A percentile compares a stretch with the other conserved stretches of the same genome.
phyloP scores from a whole-genome alignment of 1,140 invertebrate species.

The Eubasilissa regina region DNA sequence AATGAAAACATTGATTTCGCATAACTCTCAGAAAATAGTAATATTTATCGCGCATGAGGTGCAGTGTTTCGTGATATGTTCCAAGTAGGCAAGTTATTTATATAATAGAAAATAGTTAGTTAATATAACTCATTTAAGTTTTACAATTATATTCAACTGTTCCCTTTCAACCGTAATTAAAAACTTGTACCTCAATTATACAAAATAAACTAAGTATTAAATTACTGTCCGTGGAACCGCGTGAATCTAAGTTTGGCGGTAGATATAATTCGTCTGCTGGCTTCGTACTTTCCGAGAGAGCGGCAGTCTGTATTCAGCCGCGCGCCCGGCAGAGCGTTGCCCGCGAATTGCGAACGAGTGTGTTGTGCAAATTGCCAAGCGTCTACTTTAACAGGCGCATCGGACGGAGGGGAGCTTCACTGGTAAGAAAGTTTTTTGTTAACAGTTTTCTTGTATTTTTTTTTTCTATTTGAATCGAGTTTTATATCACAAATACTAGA shows the following conservation, averaged over 20 bases:
- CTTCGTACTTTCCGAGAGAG: slow-evolving; percentile 13
- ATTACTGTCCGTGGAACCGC: neutral
- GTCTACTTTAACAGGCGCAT: slow-evolving; percentile 14
- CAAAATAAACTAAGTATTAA: slow-evolving; percentile 2
- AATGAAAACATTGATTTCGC: too few species aligned
- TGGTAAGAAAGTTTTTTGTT: slow-evolving; percentile 23
- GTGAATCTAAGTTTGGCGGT: slow-evolving; percentile 6
- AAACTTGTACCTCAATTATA: neutral
- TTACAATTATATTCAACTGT: neutral
- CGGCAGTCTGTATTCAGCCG: slow-evolving; percentile 15
- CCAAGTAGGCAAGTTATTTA: too few species aligned
- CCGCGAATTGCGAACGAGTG: neutral
- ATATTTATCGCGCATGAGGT: too few species aligned
- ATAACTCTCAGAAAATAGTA: too few species aligned
- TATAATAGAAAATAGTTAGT: too few species aligned
- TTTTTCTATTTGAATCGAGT: too few species aligned
- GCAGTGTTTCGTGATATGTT: too few species aligned
- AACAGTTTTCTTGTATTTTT: too few species aligned
- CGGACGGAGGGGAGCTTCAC: neutral
- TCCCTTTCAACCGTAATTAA: neutral
- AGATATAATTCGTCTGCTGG: slow-evolving; percentile 30
- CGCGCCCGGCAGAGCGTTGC: neutral
- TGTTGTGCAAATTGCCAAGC: slow-evolving; percentile 7
- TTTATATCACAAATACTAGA: too few species aligned
- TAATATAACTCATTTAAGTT: too few species aligned